A percentile compares a stretch with the other conserved stretches of the same genome.
Conservation (phyloP, 2,797 vertebrate species). For the Moxostoma hubbsi region DNA sequence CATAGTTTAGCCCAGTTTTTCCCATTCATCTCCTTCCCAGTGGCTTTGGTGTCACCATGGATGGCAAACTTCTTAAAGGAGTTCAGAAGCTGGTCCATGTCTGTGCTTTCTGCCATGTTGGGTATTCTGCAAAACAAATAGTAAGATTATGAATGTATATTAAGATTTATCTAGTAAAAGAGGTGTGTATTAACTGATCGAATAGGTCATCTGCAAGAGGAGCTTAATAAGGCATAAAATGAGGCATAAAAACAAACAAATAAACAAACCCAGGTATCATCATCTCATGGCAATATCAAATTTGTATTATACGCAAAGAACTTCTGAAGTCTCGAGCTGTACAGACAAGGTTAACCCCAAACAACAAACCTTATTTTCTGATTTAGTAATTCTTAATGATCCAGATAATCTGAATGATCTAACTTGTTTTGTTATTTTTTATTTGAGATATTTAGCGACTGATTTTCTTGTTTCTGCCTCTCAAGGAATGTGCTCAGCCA, state of each 20-base stretch:
- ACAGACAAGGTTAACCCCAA: background rate
- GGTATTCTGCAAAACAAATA: conserved; percentile 42
- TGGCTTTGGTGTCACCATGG: conserved; percentile 91
- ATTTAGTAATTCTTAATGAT: background rate
- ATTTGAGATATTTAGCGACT: conserved; percentile 1
- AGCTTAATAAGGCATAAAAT: background rate
- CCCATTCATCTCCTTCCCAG: conserved; percentile 90
- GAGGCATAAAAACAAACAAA: background rate
- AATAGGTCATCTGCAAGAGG: conserved; percentile 5
- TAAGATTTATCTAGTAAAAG: conserved; percentile 13
- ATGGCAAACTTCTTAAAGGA: conserved; percentile 91
- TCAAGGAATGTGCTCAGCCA: background rate
- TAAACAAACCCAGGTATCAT: background rate
- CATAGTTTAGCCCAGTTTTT: conserved; percentile 99
- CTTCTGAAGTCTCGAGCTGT: background rate
- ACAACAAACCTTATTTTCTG: background rate
- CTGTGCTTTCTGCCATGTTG: conserved; percentile 84
- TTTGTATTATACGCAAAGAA: conserved; percentile 6
- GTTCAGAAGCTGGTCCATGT: conserved; percentile 80
- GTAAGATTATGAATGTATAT: conserved; percentile 24
- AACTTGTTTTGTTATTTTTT: conserved; percentile 4
- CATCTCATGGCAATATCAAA: background rate
- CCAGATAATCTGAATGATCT: background rate
- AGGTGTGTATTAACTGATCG: background rate
- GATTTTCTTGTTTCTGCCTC: background rate